phyloP scores from a whole-genome alignment of 1,140 invertebrate genomes.

The Lerema accius region DNA sequence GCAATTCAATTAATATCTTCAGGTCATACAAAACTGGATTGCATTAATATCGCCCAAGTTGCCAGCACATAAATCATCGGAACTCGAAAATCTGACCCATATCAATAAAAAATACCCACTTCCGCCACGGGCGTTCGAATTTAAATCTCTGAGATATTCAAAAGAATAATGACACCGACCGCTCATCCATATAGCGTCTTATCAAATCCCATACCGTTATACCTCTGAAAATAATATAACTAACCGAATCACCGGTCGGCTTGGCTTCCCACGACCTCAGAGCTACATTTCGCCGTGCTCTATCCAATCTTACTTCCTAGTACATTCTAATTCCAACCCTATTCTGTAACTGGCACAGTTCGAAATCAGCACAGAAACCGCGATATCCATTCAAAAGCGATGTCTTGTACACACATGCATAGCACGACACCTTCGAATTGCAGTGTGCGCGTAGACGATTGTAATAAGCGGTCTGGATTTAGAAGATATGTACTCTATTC shows the following conservation, averaged over 20 bases:
- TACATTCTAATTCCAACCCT: slow-evolving; percentile 48
- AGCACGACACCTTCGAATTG: slow-evolving; percentile 57
- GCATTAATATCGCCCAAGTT: background rate
- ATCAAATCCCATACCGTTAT: slow-evolving; percentile 73
- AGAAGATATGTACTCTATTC: slow-evolving; percentile 45
- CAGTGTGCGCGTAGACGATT: slow-evolving; percentile 55
- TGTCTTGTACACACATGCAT: slow-evolving; percentile 63
- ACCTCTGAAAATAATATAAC: slow-evolving; percentile 69
- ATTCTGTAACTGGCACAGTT: slow-evolving; percentile 34
- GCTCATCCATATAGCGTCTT: slow-evolving; percentile 48
- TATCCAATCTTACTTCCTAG: slow-evolving; percentile 78
- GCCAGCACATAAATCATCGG: slow-evolving; percentile 2
- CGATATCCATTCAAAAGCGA: slow-evolving; percentile 66
- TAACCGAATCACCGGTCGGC: slow-evolving; percentile 65
- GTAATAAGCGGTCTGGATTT: slow-evolving; percentile 44
- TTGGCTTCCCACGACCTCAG: slow-evolving; percentile 76
- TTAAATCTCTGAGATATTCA: slow-evolving; percentile 11
- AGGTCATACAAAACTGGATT: background rate
- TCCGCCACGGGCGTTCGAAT: slow-evolving; percentile 9
- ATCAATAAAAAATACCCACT: slow-evolving; percentile 17
- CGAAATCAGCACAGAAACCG: slow-evolving; percentile 45
- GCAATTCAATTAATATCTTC: no score
- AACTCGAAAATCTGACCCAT: slow-evolving; percentile 7
- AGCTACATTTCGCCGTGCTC: slow-evolving; percentile 71
- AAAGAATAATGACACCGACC: slow-evolving; percentile 26